Evolutionary conservation across 1,140 invertebrate genomes (phyloP).

Genomic region (Euwallacea fornicatus): DNA sequence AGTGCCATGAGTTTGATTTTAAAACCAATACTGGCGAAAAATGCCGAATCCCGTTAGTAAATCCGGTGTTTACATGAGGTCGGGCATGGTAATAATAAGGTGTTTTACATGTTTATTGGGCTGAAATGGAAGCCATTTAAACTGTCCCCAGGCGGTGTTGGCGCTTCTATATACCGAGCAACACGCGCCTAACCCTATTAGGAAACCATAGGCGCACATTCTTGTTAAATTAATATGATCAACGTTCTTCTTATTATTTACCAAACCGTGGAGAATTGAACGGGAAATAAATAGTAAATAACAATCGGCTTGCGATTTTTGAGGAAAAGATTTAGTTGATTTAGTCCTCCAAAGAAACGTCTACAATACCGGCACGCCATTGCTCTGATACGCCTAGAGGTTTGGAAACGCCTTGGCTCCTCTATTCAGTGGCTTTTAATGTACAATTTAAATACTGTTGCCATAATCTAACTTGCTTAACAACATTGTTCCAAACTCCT

Average conservation of each 20-base stretch:
- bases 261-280: neutral
- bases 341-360: neutral
- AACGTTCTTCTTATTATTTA: neutral
- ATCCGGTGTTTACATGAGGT: constrained; percentile 38
- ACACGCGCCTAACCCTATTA: constrained; percentile 48
- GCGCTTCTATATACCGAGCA: constrained; percentile 29
- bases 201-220: constrained; percentile 25
- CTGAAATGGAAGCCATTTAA: constrained; percentile 55
- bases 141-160: constrained; percentile 48
- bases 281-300: neutral
- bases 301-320: neutral
- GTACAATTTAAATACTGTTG: constrained; percentile 53
- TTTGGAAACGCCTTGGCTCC: constrained; percentile 19
- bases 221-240: neutral
- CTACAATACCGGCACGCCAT: neutral
- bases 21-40: constrained; percentile 35
- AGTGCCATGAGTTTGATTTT: neutral
- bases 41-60: constrained; percentile 28
- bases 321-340: neutral
- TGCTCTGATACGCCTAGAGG: neutral
- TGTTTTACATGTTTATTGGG: constrained; percentile 55
- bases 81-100: constrained; percentile 49
- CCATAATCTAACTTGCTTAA: constrained; percentile 49
- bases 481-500: constrained; percentile 44
- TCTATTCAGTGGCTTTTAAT: constrained; percentile 46